phyloP scores from a whole-genome alignment of 2,797 vertebrate genomes.

The Clarias platycephalus region DNA sequence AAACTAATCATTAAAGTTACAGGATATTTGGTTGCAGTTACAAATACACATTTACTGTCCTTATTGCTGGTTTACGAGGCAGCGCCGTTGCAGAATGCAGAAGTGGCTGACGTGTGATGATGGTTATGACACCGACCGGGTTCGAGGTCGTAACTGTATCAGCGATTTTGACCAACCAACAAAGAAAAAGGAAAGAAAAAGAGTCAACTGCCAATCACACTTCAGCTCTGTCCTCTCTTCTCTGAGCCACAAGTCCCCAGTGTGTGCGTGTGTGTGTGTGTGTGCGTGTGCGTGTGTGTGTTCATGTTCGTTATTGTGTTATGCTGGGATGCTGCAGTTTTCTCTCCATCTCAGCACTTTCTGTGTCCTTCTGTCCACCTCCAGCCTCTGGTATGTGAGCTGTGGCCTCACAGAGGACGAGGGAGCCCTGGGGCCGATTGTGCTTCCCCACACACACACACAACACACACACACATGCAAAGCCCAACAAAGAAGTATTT shows the following conservation, averaged over 20 bases:
- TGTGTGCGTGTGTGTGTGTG: conserved; percentile 19
- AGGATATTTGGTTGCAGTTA: neutral
- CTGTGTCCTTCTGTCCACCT: conserved; percentile 64
- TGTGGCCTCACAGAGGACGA: conserved; percentile 53
- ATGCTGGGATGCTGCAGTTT: conserved; percentile 53
- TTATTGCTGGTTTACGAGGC: neutral
- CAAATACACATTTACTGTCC: neutral
- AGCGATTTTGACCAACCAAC: conserved; percentile 51
- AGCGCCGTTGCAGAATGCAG: conserved; percentile 37
- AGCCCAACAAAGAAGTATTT: neutral
- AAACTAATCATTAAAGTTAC: too few species aligned
- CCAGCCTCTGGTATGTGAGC: conserved; percentile 66
- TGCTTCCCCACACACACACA: conserved; percentile 45
- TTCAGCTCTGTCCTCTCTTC: conserved; percentile 56
- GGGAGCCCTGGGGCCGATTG: conserved; percentile 54
- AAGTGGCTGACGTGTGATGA: conserved; percentile 46
- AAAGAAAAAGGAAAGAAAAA: conserved; percentile 6
- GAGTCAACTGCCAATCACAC: conserved; percentile 54
- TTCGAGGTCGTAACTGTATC: conserved; percentile 51
- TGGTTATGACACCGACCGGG: conserved; percentile 35
- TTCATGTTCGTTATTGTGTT: conserved; percentile 15
- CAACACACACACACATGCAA: conserved; percentile 3
- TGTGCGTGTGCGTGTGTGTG: conserved; percentile 20
- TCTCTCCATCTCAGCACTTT: conserved; percentile 72
- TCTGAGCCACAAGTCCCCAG: conserved; percentile 9